phyloP scores from a whole-genome alignment of 2,888 invertebrate genomes.

The Eristalis arbustorum region DNA sequence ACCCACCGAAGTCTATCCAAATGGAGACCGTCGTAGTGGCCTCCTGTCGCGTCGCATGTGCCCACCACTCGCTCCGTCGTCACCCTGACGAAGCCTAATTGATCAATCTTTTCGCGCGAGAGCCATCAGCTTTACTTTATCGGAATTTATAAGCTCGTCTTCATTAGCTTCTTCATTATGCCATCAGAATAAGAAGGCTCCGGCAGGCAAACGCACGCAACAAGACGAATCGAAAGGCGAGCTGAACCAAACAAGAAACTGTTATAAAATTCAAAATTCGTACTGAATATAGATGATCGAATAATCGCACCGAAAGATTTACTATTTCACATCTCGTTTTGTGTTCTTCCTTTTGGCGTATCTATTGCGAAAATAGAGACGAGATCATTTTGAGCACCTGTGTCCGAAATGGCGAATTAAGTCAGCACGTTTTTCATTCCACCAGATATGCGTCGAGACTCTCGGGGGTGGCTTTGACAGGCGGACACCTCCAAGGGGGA shows the following conservation, averaged over 20 bases:
- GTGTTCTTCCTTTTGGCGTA: constrained; percentile 1
- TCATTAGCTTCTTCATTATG: constrained; percentile 11
- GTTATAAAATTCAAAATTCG: constrained; percentile 60
- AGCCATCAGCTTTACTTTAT: constrained; percentile 47
- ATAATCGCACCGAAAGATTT: constrained; percentile 39
- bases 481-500: neutral
- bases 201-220: neutral
- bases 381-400: constrained; percentile 43
- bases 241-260: constrained; percentile 16
- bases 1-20: constrained; percentile 5
- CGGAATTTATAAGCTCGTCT: constrained; percentile 44
- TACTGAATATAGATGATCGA: constrained; percentile 48
- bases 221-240: constrained; percentile 2
- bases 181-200: neutral
- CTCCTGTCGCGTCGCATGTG: neutral
- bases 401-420: constrained; percentile 34
- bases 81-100: constrained; percentile 38
- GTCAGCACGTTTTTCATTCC: constrained; percentile 34
- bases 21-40: constrained; percentile 31
- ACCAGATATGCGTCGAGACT: neutral
- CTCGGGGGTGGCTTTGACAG: neutral
- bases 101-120: constrained; percentile 41
- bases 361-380: neutral
- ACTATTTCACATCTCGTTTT: constrained; percentile 39
- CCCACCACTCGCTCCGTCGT: neutral